Percentiles rank a stretch among this genome's conserved stretches.
Conservation (phyloP, 30 jellyfish, hydroid and myxozoan genomes). For the Mastigias papua region DNA sequence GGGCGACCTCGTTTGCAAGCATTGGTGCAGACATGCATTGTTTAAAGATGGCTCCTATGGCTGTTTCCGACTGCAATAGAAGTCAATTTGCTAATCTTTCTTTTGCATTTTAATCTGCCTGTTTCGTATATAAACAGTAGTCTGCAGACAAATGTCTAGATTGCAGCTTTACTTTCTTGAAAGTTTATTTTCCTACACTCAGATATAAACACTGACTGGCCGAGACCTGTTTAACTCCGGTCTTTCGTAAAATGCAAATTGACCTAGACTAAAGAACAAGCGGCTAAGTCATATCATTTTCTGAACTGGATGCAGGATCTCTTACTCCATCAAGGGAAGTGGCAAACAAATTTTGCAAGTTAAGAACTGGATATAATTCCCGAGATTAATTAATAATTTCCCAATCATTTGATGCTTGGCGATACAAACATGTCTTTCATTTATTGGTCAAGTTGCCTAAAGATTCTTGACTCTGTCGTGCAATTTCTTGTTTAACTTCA, state of each 20-base stretch:
- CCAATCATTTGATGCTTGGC: too few relatives aligned
- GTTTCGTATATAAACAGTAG: not conserved
- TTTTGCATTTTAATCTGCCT: conserved; percentile 27
- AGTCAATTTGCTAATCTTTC: conserved; percentile 20
- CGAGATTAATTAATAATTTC: too few relatives aligned
- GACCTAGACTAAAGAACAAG: not conserved
- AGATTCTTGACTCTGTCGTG: too few relatives aligned
- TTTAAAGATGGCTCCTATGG: conserved; percentile 15
- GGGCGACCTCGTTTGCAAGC: conserved; percentile 33
- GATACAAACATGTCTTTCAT: too few relatives aligned
- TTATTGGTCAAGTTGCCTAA: too few relatives aligned
- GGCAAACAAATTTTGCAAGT: too few relatives aligned
- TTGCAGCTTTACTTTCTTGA: not conserved
- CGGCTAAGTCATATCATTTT: not conserved
- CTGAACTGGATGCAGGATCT: not conserved
- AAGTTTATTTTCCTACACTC: conserved; percentile 3
- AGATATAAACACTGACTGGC: conserved; percentile 5
- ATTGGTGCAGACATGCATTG: conserved; percentile 48
- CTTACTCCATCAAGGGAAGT: too few relatives aligned
- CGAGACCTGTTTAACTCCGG: not conserved
- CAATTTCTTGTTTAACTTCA: too few relatives aligned
- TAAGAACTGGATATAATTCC: too few relatives aligned
- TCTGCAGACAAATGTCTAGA: conserved; percentile 3
- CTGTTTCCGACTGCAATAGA: conserved; percentile 14
- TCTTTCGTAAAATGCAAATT: not conserved